A percentile compares a stretch with the other conserved stretches of the same genome.
Conservation (phyloP, 1,140 invertebrate genomes). For the Hetaerina americana region DNA sequence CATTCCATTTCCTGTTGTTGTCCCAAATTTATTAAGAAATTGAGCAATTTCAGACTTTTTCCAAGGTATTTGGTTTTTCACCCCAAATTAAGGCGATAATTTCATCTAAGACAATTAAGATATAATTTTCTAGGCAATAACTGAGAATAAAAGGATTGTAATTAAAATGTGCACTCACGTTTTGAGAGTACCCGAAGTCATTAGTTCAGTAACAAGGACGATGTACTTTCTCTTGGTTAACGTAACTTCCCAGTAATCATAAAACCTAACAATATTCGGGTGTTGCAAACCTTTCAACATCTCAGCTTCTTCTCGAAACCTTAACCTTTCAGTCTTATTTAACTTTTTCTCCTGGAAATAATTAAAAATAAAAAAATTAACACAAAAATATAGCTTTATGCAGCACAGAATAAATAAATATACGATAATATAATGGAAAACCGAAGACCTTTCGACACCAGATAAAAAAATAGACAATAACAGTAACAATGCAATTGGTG, state of each 20-base stretch:
- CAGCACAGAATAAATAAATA: neutral
- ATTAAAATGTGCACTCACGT: conserved; percentile 48
- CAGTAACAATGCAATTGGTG: too few relatives aligned
- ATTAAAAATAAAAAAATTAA: neutral
- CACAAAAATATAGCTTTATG: neutral
- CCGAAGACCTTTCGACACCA: neutral
- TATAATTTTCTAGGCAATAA: too few relatives aligned
- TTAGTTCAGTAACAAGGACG: conserved; percentile 96
- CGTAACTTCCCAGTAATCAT: conserved; percentile 97
- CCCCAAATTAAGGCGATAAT: too few relatives aligned
- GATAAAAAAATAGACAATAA: too few relatives aligned
- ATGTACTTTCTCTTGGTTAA: conserved; percentile 90
- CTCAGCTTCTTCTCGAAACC: conserved; percentile 97
- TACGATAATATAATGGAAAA: conserved; percentile 1
- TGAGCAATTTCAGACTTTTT: too few relatives aligned
- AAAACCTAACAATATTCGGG: conserved; percentile 98
- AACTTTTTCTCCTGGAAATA: conserved; percentile 64
- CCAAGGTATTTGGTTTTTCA: too few relatives aligned
- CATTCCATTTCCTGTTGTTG: too few relatives aligned
- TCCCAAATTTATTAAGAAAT: too few relatives aligned
- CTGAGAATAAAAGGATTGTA: neutral
- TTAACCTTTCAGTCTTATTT: conserved; percentile 79
- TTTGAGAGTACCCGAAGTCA: conserved; percentile 98
- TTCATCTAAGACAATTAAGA: too few relatives aligned
- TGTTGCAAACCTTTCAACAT: conserved; percentile 99